Evolutionary conservation across 2,888 invertebrate genomes (phyloP).

Genomic region (Beris morrisii): DNA sequence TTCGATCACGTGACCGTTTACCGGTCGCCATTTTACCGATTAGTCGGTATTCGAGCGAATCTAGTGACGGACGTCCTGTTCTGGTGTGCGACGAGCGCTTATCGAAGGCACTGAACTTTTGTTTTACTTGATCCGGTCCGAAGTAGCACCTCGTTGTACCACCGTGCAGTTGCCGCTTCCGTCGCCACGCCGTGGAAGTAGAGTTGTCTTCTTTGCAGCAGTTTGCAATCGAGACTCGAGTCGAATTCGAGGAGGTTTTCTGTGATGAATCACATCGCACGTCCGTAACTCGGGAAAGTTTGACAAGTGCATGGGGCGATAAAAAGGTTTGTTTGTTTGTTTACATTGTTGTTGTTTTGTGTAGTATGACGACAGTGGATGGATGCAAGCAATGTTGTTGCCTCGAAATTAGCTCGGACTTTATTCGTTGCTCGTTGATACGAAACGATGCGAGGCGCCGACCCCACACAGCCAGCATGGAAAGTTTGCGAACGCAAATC

Average conservation of each 20-base stretch:
- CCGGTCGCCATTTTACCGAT: constrained; percentile 58
- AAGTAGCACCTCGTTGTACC: background rate
- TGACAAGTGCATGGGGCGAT: background rate
- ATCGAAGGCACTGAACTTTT: constrained; percentile 4
- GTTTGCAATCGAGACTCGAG: too few species aligned
- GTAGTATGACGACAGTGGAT: too few species aligned
- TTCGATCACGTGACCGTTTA: constrained; percentile 61
- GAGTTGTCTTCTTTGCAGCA: constrained; percentile 22
- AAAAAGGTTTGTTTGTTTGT: too few species aligned
- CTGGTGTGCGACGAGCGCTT: background rate
- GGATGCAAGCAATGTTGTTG: too few species aligned
- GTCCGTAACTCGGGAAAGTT: constrained; percentile 30
- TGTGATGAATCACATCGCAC: constrained; percentile 3
- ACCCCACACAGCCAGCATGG: too few species aligned
- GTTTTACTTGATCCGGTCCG: background rate
- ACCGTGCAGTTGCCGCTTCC: constrained; percentile 8
- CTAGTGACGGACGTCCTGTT: constrained; percentile 49
- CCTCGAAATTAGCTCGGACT: too few species aligned
- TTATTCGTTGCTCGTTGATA: too few species aligned
- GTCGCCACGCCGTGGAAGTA: constrained; percentile 4
- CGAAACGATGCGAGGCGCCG: too few species aligned
- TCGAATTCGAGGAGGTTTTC: too few species aligned
- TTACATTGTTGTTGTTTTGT: too few species aligned
- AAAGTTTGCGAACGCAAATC: too few species aligned
- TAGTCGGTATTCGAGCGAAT: constrained; percentile 17